phyloP scores from a whole-genome alignment of 2,888 invertebrate genomes.

The Pseudoips prasinana region DNA sequence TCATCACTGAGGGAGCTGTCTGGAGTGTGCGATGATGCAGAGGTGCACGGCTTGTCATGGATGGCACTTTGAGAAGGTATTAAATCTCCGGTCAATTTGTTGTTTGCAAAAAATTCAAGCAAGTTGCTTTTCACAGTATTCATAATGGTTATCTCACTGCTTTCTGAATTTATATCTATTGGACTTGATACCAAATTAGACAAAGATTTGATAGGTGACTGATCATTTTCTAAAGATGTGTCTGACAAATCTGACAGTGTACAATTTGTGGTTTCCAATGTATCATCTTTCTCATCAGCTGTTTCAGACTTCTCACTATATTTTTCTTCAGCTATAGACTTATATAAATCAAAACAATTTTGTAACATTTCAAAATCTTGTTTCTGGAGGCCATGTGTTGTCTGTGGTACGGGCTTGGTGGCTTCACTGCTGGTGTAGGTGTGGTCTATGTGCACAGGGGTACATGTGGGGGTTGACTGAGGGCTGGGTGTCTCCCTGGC shows the following conservation, averaged over 20 bases:
- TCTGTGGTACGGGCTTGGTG: slow-evolving; percentile 37
- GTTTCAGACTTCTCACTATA: slow-evolving; percentile 47
- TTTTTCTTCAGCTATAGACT: slow-evolving; percentile 68
- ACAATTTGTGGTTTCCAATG: slow-evolving; percentile 55
- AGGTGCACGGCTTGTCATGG: slow-evolving; percentile 54
- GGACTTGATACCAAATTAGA: slow-evolving; percentile 84
- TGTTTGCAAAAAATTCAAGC: slow-evolving; percentile 68
- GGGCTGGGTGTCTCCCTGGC: slow-evolving; percentile 55
- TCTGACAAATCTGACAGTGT: slow-evolving; percentile 61
- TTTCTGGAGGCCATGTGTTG: slow-evolving; percentile 52
- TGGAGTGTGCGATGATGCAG: slow-evolving; percentile 57
- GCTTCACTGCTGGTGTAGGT: slow-evolving; percentile 44
- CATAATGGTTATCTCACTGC: slow-evolving; percentile 51
- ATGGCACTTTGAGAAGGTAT: slow-evolving; percentile 57
- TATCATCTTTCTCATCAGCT: slow-evolving; percentile 53
- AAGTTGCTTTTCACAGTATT: slow-evolving; percentile 70
- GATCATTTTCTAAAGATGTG: slow-evolving; percentile 64
- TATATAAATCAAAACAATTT: slow-evolving; percentile 71
- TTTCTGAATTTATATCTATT: slow-evolving; percentile 56
- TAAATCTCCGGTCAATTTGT: slow-evolving; percentile 56
- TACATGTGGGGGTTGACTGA: slow-evolving; percentile 49
- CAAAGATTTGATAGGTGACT: slow-evolving; percentile 84
- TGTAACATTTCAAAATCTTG: slow-evolving; percentile 73
- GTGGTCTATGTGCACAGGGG: slow-evolving; percentile 46
- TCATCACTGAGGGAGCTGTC: slow-evolving; percentile 74